These are phyloP conservation scores for Callorhinus ursinus DNA, from an alignment of 2,113 vertebrate genomes.

Conservation along the genomic window DNA sequence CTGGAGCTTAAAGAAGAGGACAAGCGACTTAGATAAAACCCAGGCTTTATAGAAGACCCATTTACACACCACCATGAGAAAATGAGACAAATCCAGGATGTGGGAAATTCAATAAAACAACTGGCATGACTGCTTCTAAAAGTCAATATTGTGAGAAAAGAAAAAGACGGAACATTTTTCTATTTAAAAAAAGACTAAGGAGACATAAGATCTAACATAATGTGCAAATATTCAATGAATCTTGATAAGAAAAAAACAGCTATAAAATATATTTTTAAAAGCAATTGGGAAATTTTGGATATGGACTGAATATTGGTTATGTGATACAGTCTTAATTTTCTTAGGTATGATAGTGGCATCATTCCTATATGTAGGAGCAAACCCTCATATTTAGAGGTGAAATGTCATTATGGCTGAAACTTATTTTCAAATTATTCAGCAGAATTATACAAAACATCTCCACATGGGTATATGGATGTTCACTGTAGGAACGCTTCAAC, in stretches of 20 bases:
- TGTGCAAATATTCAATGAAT: background rate
- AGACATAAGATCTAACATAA: background rate
- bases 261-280: background rate
- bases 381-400: background rate
- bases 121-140: slow-evolving; percentile 7
- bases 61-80: slow-evolving; percentile 28
- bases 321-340: background rate
- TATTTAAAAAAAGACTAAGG: background rate
- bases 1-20: background rate
- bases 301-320: background rate
- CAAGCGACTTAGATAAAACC: slow-evolving; percentile 28
- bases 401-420: background rate
- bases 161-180: background rate
- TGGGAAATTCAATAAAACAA: slow-evolving; percentile 43
- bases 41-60: background rate
- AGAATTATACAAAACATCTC: background rate
- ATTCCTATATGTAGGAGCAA: background rate
- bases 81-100: slow-evolving; percentile 45
- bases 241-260: background rate
- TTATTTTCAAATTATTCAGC: background rate
- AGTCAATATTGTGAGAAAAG: slow-evolving; percentile 15
- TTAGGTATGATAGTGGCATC: background rate
- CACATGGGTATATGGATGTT: background rate
- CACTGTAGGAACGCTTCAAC: background rate
- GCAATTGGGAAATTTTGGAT: background rate